A percentile compares a stretch with the other conserved stretches of the same genome.
These are phyloP conservation scores for Folsomia candida DNA, from an alignment of 2,888 invertebrate species.

Conservation along the genomic window DNA sequence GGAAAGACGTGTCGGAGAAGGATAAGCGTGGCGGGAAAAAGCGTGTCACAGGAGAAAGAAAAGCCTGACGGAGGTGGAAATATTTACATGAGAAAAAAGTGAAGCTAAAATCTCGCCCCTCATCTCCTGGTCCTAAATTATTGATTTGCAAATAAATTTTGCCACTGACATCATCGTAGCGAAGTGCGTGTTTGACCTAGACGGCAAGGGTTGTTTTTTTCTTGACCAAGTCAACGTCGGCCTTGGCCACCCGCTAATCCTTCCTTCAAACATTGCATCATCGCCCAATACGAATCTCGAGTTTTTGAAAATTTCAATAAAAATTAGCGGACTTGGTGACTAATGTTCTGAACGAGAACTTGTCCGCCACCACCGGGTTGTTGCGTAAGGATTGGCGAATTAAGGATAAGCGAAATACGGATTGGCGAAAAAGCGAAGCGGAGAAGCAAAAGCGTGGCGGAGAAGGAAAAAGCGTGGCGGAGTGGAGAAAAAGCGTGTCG, in stretches of 20 bases:
- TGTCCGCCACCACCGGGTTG: constrained; percentile 19
- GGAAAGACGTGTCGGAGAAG: too few relatives aligned
- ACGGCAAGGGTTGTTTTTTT: constrained; percentile 57
- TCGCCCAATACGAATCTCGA: constrained; percentile 93
- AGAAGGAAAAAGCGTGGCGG: too few relatives aligned
- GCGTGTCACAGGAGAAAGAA: too few relatives aligned
- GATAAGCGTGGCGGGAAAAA: too few relatives aligned
- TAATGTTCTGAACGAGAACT: constrained; percentile 26
- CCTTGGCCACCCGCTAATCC: constrained; percentile 84
- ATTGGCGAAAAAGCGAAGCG: too few relatives aligned
- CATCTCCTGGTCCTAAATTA: constrained; percentile 91
- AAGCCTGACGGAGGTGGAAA: constrained; percentile 95
- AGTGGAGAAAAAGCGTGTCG: too few relatives aligned
- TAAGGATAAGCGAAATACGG: too few relatives aligned
- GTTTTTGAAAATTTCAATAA: constrained; percentile 92
- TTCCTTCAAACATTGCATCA: constrained; percentile 87
- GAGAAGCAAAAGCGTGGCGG: too few relatives aligned
- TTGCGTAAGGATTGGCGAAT: constrained; percentile 29
- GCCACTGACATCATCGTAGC: constrained; percentile 86
- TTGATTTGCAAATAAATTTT: constrained; percentile 87
- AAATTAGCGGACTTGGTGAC: constrained; percentile 70
- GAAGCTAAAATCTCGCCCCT: neutral
- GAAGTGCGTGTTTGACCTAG: constrained; percentile 75
- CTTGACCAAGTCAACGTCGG: constrained; percentile 72
- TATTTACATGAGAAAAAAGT: neutral